phyloP scores from a whole-genome alignment of 1,140 invertebrate genomes.

The Aphelenchoides avenae region DNA sequence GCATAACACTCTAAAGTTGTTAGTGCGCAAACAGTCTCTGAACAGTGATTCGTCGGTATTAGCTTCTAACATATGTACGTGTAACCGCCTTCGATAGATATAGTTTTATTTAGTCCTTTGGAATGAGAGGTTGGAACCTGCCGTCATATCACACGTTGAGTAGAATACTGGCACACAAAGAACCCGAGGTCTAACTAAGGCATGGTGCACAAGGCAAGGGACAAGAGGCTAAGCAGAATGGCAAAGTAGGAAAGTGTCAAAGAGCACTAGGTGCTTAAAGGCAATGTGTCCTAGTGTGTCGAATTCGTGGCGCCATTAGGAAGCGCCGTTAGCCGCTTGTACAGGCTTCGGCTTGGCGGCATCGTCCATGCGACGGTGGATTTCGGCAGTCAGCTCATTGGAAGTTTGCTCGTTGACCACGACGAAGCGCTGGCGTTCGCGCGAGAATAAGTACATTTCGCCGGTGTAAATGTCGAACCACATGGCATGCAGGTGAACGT shows the following conservation, averaged over 20 bases:
- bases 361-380: no score
- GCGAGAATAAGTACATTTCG: constrained; percentile 71
- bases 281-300: neutral
- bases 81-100: no score
- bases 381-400: no score
- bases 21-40: neutral
- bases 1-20: neutral
- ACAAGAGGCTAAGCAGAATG: neutral
- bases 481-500: constrained; percentile 80
- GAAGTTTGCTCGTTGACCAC: constrained; percentile 34
- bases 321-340: constrained; percentile 9
- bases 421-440: constrained; percentile 33
- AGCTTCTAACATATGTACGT: neutral
- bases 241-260: neutral
- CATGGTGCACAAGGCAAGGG: neutral
- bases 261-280: neutral
- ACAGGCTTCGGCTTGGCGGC: constrained; percentile 27
- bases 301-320: neutral
- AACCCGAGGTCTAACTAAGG: no score
- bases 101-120: no score
- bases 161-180: no score
- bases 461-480: constrained; percentile 97
- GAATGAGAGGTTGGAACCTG: no score
- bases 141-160: no score
- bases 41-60: neutral